phyloP scores from a whole-genome alignment of 2,888 invertebrate genomes.

The Aphodius granarius region DNA sequence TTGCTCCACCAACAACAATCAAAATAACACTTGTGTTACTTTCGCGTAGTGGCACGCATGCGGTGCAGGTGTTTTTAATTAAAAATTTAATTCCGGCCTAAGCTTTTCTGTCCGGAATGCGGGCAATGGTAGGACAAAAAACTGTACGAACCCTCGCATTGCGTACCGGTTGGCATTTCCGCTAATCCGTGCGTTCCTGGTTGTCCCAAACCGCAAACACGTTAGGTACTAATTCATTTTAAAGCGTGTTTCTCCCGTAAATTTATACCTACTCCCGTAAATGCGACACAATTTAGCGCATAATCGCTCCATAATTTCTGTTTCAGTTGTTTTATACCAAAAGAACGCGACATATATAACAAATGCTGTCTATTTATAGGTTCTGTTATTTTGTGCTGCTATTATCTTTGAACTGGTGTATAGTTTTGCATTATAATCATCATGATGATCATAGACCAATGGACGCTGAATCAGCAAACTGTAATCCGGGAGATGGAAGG shows the following conservation, averaged over 20 bases:
- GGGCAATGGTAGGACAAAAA: not conserved
- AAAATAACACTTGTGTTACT: not conserved
- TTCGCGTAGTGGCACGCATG: not conserved
- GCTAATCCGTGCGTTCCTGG: not conserved
- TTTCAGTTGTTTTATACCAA: not conserved
- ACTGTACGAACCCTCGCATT: too few species aligned
- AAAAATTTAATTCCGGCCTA: not conserved
- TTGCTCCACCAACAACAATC: not conserved
- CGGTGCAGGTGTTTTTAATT: not conserved
- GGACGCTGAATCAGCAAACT: not conserved
- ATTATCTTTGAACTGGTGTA: not conserved
- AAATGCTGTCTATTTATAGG: too few species aligned
- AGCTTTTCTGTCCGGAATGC: not conserved
- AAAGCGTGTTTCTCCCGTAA: too few species aligned
- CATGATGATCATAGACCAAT: not conserved
- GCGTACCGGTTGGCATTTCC: not conserved
- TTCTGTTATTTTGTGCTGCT: too few species aligned
- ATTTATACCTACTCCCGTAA: too few species aligned
- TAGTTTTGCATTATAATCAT: too few species aligned
- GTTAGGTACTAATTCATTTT: too few species aligned
- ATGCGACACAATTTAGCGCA: not conserved
- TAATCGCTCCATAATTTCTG: not conserved
- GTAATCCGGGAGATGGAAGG: not conserved
- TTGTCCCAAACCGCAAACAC: not conserved
- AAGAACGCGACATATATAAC: too few species aligned